Evolutionary conservation across 2,888 invertebrate species (phyloP), one percentile per base, ranked within the genome.

Genomic region (Prionchulus punctatus): DNA sequence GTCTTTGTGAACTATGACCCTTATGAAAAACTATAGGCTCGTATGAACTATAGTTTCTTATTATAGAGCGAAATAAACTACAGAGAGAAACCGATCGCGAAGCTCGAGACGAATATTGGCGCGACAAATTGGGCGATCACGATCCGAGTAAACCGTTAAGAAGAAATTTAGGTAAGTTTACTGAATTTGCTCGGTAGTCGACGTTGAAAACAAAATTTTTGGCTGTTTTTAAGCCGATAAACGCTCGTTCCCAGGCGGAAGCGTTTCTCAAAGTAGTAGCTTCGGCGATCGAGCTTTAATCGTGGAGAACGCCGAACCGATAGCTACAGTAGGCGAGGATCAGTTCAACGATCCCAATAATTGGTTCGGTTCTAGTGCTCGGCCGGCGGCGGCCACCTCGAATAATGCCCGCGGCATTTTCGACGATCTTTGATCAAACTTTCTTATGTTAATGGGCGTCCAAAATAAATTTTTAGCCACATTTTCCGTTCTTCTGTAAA

Each of bases 21-120:
- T n/a, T n/a, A n/a, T n/a, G n/a, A n/a, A n/a, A n/a, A n/a, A n/a
- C n/a, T n/a, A n/a, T n/a, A n/a, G n/a, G n/a, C n/a, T n/a, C n/a
- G n/a, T n/a, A n/a, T n/a, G n/a, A n/a, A n/a, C n/a, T n/a, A n/a
- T n/a, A n/a, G n/a, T n/a, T n/a, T n/a, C n/a, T 49, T 42, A n/a
- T 7, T 43, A 4, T 48, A 57, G 65, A 65, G 51, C 56, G 65
- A 15, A 64, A 59, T 52, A 55, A 61, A 12, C 45, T 56, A 12
- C 55, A 57, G 2, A 59, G 65, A 18, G 57, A 57, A 36, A 48
- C 30, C 15, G 59, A 57, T 31, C 58, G 62, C 3, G 64, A 65
- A 31, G 59, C 57, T 25, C 23, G 60, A 31, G 45, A 58, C n/a
- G 50, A 58, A 47, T 60, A 53, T 30, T 60, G 53, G 53, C 27